Evolutionary conservation across 2,113 vertebrate species (phyloP).

Genomic region (Ifrita kowaldi): DNA sequence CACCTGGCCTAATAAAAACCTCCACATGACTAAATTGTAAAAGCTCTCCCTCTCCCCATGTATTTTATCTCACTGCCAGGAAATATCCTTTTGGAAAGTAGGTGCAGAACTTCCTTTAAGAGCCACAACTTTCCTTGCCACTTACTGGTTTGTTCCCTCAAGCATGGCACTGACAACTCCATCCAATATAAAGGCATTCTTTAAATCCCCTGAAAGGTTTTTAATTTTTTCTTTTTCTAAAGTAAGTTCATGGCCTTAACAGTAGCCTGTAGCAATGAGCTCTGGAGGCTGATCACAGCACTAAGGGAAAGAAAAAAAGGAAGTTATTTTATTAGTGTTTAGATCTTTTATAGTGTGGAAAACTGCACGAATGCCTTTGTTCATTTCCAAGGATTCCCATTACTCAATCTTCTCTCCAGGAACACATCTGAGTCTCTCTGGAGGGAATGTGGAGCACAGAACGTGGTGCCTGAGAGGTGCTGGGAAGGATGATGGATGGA

Average conservation of each 20-base stretch:
- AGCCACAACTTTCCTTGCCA: neutral
- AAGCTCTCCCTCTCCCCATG: neutral
- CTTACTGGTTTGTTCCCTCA: neutral
- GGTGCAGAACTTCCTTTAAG: neutral
- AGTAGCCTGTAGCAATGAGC: neutral
- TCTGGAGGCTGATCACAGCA: neutral
- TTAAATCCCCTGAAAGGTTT: neutral
- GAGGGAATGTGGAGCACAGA: neutral
- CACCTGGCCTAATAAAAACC: neutral
- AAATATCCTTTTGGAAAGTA: neutral
- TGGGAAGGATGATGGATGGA: neutral
- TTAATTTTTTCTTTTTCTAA: neutral
- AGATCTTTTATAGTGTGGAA: neutral
- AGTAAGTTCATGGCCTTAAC: slow-evolving; percentile 25
- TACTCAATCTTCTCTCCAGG: neutral
- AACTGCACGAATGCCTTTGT: neutral
- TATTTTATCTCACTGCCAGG: neutral
- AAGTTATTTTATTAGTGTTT: neutral
- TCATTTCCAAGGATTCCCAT: slow-evolving; percentile 15
- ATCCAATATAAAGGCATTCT: slow-evolving; percentile 20
- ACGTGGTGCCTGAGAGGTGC: neutral
- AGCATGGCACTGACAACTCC: neutral
- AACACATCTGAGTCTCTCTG: neutral
- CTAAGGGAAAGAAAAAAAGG: neutral
- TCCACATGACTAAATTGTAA: neutral